Conservation (phyloP, 2,113 vertebrate species). For the Leptodactylus fuscus region DNA sequence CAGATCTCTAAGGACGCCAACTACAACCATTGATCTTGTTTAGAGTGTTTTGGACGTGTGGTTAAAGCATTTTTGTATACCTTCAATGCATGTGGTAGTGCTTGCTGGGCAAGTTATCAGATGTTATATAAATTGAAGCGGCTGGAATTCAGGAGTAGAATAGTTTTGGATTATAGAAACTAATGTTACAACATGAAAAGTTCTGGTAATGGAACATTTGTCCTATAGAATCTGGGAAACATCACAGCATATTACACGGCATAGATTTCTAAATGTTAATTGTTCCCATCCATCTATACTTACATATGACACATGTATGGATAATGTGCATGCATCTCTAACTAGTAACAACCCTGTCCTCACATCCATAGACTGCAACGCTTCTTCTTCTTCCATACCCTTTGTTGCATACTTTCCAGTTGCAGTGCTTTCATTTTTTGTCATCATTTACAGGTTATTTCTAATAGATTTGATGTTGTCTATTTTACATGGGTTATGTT, state of each 20-base stretch:
- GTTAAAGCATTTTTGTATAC: conserved; percentile 25
- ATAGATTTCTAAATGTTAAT: background rate
- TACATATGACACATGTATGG: no score
- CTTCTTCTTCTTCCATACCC: background rate
- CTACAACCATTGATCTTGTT: background rate
- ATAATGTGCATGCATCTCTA: background rate
- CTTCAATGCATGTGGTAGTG: conserved; percentile 8
- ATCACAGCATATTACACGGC: background rate
- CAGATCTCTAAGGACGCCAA: background rate
- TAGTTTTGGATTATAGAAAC: background rate
- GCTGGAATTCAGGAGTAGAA: background rate
- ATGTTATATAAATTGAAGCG: background rate
- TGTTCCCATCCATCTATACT: background rate
- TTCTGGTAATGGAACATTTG: background rate
- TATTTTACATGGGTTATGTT: background rate
- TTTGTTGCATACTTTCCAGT: no score
- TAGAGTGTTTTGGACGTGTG: conserved; percentile 21
- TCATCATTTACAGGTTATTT: no score
- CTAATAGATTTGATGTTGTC: background rate
- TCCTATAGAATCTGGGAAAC: background rate
- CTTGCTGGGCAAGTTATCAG: conserved; percentile 1
- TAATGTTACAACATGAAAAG: background rate
- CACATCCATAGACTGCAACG: background rate
- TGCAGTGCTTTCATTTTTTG: no score
- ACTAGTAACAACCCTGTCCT: background rate